Conservation (phyloP, 2,797 vertebrate species). For the Gymnoscopelus braueri region DNA sequence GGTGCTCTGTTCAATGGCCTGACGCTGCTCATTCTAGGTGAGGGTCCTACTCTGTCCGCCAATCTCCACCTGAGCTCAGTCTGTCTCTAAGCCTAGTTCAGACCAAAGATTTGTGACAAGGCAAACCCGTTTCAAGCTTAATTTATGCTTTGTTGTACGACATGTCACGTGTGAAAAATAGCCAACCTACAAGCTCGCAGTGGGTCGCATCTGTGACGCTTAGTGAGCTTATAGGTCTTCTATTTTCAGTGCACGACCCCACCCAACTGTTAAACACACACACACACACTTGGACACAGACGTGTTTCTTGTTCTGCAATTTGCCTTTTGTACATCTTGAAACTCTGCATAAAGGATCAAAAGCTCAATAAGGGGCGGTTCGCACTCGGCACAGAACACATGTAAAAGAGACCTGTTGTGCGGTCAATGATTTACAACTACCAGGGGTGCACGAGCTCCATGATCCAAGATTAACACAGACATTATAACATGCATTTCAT, state of each 20-base stretch:
- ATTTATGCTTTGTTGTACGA: too few relatives aligned
- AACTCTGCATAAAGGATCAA: not conserved
- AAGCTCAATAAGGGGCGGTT: not conserved
- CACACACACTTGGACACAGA: not conserved
- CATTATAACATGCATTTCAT: not conserved
- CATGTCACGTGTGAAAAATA: too few relatives aligned
- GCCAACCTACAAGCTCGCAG: too few relatives aligned
- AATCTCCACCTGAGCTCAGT: slow-evolving; percentile 18
- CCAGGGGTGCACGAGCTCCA: slow-evolving; percentile 18
- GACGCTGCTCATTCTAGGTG: slow-evolving; percentile 98
- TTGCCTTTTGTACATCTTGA: not conserved
- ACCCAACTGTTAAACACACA: too few relatives aligned
- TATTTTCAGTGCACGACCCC: too few relatives aligned
- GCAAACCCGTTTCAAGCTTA: too few relatives aligned
- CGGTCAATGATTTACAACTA: slow-evolving; percentile 25
- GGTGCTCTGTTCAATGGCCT: slow-evolving; percentile 99
- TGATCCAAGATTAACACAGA: slow-evolving; percentile 7
- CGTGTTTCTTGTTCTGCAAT: too few relatives aligned
- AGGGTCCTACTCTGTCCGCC: slow-evolving; percentile 58
- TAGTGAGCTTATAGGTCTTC: too few relatives aligned
- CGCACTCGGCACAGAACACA: not conserved
- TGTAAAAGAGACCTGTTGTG: not conserved
- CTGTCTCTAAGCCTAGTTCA: not conserved
- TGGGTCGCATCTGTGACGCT: too few relatives aligned
- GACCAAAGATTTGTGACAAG: too few relatives aligned